Evolutionary conservation across 2,888 invertebrate genomes (phyloP), one percentile per base, ranked within the genome.

Genomic region (Oasisia sp.): DNA sequence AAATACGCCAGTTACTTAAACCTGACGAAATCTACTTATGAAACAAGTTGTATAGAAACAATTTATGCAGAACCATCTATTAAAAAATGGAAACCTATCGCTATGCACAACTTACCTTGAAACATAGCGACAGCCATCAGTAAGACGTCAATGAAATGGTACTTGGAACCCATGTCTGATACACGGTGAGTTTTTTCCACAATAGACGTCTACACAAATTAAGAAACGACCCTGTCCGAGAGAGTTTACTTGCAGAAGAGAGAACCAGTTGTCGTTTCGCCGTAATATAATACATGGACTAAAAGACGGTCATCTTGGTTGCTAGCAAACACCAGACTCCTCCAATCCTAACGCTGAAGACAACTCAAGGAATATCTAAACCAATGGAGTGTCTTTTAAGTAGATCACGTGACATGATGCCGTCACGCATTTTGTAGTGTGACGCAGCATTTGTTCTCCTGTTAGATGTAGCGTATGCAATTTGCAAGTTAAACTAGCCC

Each of bases 211-310:
- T 50, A 7, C 14, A 5, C 12, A 50, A 14, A 50, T 12, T 50
- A 11, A 50, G 50, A 50, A 50, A 8, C n/a, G 27, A 74, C 74
- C 5, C 74, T 19, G 27, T 27, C 74, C 27, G 74, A 19, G 74
- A 74, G n/a, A 19, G 74, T 27, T 27, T 27, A 74, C 19, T 74
- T 74, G 74, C 1, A 74, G n/a, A 27, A 74, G 74, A 74, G 27
- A n/a, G 74, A 74, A n/a, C 74, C 2, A 74, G 27, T 74, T 27
- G 2, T 74, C 27, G 74, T n/a, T 7, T 19, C n/a, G 74, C 74
- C 74, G 27, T 74, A 74, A 74, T 74, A 74, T 74, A 74, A 74
- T 74, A 74, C 27, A 74, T 74, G 74, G 74, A 74, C 74, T 74
- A 74, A 74, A 74, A 27, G 27, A 2, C 19, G 74, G 74, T 74